phyloP scores from a whole-genome alignment of 1,140 invertebrate genomes.

The Ylistrum balloti region DNA sequence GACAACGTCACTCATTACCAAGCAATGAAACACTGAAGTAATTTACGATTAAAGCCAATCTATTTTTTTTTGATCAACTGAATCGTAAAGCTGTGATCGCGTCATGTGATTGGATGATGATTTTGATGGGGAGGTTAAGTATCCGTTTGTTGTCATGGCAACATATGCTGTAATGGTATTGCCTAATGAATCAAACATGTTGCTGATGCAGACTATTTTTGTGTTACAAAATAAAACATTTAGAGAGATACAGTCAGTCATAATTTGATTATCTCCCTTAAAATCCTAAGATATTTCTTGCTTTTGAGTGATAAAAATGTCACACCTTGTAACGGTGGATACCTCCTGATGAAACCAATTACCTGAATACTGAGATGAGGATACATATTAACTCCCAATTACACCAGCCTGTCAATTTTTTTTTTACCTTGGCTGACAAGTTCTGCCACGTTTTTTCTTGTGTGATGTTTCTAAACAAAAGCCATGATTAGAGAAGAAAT shows the following conservation, averaged over 20 bases:
- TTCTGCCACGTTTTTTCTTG: neutral
- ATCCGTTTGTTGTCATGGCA: neutral
- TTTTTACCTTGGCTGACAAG: neutral
- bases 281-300: constrained; percentile 28
- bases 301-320: constrained; percentile 6
- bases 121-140: neutral
- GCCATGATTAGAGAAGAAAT: neutral
- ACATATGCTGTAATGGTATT: neutral
- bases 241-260: neutral
- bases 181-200: constrained; percentile 38
- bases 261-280: constrained; percentile 29
- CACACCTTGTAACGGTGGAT: neutral
- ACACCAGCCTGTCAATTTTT: neutral
- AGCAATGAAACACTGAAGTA: neutral
- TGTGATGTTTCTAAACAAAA: neutral
- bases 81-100: constrained; percentile 31
- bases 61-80: constrained; percentile 7
- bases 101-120: neutral
- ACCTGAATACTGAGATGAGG: neutral
- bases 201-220: constrained; percentile 2
- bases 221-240: neutral
- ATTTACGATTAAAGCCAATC: constrained; percentile 21
- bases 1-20: neutral
- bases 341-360: neutral
- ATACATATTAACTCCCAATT: neutral